Base-by-base conservation (phyloP, 2,113 vertebrate genomes). In the Phalacrocorax aristotelis region DNA sequence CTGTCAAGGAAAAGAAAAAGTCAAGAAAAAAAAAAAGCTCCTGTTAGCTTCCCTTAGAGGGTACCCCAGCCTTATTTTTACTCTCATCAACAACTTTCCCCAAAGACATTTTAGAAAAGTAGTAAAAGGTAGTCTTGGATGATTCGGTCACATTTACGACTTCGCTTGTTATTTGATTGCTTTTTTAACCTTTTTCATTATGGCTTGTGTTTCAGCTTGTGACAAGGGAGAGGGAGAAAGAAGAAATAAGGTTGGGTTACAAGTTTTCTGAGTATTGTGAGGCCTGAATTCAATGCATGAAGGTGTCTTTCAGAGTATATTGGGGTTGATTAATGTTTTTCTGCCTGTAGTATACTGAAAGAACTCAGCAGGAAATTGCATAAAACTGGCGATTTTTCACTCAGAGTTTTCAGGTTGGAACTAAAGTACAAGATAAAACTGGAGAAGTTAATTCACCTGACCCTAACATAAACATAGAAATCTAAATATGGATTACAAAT, bases 131-230 rank as follows among this genome's bases (percentile, higher is more conserved):
- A 61, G n/a, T 88, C 69, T 88, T 93, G 21, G 34, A 19, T 80
- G 10, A 3, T 83, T 95, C 60, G 82, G 58, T 80, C 83, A 93
- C 69, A 36, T 92, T 94, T 92, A 76, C 68, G 42, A 58, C 69
- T 95, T 91, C 23, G 51, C n/a, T 77, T 89, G 48, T 57, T 94
- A 55, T 48, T 92, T 83, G 48, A 74, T 82, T 76, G 91, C 83
- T 81, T 92, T 83, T 95, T 87, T 94, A 77, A 94, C 38, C 34
- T 90, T 77, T 85, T 75, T 36, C n/a, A 70, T 96, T 76, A 82
- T 54, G 34, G 4, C 5, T 66, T 86, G 89, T 95, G 23, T 94
- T 95, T 92, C 57, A 83, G n/a, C 54, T 93, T 72, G 69, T 81
- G 76, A 66, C 72, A 78, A 87, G 32, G 8, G 14, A 92, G 13